A percentile compares a stretch with the other conserved stretches of the same genome.
phyloP scores from a whole-genome alignment of 1,140 invertebrate species.

The Trichoplusia ni region DNA sequence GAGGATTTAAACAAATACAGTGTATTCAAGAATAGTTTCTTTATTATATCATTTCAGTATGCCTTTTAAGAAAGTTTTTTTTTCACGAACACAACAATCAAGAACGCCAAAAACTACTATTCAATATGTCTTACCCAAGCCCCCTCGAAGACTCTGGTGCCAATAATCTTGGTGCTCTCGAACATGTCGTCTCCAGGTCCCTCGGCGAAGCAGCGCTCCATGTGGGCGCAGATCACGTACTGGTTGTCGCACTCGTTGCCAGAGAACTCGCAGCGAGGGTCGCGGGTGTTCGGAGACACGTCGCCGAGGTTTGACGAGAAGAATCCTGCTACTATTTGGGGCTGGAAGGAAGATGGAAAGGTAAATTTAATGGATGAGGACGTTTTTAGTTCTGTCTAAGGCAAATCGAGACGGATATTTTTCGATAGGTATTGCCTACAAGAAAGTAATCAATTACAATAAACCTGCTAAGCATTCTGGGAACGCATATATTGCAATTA shows the following conservation, averaged over 20 bases:
- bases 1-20: neutral
- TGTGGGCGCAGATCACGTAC: slow-evolving; percentile 87
- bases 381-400: no score
- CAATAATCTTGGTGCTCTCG: slow-evolving; percentile 95
- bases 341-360: slow-evolving; percentile 80
- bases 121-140: slow-evolving; percentile 84
- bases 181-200: slow-evolving; percentile 95
- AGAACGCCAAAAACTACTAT: neutral
- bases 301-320: slow-evolving; percentile 94
- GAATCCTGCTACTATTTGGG: slow-evolving; percentile 93
- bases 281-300: slow-evolving; percentile 93
- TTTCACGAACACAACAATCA: no score
- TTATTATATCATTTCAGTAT: no score
- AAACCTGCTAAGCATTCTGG: no score
- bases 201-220: slow-evolving; percentile 90
- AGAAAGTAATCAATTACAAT: no score
- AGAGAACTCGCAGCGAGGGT: slow-evolving; percentile 89
- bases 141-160: slow-evolving; percentile 87
- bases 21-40: no score
- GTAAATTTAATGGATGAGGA: neutral
- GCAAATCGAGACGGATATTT: no score
- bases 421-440: no score
- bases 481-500: no score
- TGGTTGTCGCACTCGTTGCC: slow-evolving; percentile 89
- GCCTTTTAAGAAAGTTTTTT: no score